Percentiles rank a stretch among this genome's conserved stretches.
phyloP scores from a whole-genome alignment of 2,888 invertebrate species.

The Bembecia ichneumoniformis region DNA sequence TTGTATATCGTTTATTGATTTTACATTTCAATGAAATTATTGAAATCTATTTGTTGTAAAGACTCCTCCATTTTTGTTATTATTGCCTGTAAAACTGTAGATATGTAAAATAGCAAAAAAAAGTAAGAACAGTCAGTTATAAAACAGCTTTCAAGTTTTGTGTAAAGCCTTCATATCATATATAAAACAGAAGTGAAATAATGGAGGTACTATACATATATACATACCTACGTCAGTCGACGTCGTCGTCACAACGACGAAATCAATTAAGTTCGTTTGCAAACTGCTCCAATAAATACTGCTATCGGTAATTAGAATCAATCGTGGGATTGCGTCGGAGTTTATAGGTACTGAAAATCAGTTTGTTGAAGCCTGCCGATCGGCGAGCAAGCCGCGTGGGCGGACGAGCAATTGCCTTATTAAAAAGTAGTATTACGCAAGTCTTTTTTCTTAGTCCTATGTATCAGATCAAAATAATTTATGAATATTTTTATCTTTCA shows the following conservation, averaged over 20 bases:
- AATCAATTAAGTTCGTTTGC: slow-evolving; percentile 69
- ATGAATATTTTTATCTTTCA: too few species aligned
- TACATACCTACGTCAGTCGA: slow-evolving; percentile 16
- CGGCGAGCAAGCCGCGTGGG: slow-evolving; percentile 31
- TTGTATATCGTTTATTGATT: too few species aligned
- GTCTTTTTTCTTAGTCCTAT: too few species aligned
- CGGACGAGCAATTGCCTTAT: slow-evolving; percentile 51
- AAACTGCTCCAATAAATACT: slow-evolving; percentile 66
- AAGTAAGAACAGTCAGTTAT: too few species aligned
- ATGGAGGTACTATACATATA: slow-evolving; percentile 9
- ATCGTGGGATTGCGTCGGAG: slow-evolving; percentile 60
- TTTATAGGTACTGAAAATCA: slow-evolving; percentile 50
- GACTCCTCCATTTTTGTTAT: too few species aligned
- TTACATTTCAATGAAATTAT: too few species aligned
- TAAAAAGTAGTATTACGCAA: slow-evolving; percentile 26
- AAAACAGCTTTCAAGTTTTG: too few species aligned
- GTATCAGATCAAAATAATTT: too few species aligned
- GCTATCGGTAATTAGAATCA: slow-evolving; percentile 72
- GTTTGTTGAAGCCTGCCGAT: slow-evolving; percentile 22
- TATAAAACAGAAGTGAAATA: slow-evolving; percentile 7
- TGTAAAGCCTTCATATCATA: background rate
- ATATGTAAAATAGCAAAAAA: too few species aligned
- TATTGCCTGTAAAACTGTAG: too few species aligned
- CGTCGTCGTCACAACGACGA: slow-evolving; percentile 33
- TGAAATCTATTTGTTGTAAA: too few species aligned